A percentile compares a stretch with the other conserved stretches of the same genome.
Conservation (phyloP, 2,113 vertebrate species). For the Albula goreensis region DNA sequence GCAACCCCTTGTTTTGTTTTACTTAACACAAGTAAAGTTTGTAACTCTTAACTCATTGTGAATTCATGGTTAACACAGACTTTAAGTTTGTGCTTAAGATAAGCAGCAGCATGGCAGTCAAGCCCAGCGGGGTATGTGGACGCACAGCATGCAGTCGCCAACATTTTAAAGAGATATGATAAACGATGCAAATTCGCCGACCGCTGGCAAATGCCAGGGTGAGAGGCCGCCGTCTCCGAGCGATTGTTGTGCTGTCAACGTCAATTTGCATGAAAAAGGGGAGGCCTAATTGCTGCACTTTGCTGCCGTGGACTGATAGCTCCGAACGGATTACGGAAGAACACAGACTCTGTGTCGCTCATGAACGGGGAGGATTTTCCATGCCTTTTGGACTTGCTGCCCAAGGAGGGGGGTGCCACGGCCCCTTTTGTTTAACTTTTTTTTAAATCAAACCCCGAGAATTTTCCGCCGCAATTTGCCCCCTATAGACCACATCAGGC, state of each 20-base stretch:
- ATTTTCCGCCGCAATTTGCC: not conserved
- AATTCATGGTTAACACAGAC: too few relatives aligned
- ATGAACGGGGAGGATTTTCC: too few relatives aligned
- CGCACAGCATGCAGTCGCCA: too few relatives aligned
- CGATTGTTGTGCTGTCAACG: conserved; percentile 67
- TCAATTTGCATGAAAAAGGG: conserved; percentile 71
- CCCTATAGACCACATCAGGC: not conserved
- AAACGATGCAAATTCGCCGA: not conserved
- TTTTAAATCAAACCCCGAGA: too few relatives aligned
- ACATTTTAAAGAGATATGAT: conserved; percentile 19
- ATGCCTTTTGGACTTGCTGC: too few relatives aligned
- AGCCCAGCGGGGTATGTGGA: too few relatives aligned
- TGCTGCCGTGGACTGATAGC: conserved; percentile 29
- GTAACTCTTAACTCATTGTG: too few relatives aligned
- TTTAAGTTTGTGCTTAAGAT: too few relatives aligned
- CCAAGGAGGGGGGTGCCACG: not conserved
- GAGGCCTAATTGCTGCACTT: conserved; percentile 69
- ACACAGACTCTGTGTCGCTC: not conserved
- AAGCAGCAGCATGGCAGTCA: not conserved
- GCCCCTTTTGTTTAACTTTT: conserved; percentile 41
- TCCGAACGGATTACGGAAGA: conserved; percentile 12
- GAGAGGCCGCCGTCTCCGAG: conserved; percentile 42
- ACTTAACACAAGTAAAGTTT: not conserved
- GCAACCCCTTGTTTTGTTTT: not conserved
- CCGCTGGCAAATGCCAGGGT: not conserved